These are phyloP conservation scores for Xiphorhynchus erythropygius DNA, from an alignment of 2,797 vertebrate species.

Conservation along the genomic window DNA sequence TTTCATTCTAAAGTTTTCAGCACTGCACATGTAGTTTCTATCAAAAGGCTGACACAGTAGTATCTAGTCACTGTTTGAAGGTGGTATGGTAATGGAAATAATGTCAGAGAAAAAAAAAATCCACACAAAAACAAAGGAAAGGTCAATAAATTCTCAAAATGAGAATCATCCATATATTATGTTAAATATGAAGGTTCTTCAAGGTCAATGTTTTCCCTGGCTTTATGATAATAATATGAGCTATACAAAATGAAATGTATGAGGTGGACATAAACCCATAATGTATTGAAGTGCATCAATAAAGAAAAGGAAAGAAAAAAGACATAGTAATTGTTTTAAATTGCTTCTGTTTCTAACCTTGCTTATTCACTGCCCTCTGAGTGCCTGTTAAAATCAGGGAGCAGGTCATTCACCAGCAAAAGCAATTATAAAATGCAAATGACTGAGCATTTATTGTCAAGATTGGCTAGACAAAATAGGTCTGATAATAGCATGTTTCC, in stretches of 20 bases:
- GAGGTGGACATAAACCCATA: neutral
- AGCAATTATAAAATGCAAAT: constrained; percentile 83
- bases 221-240: neutral
- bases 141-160: neutral
- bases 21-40: rapidly evolving
- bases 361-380: constrained; percentile 33
- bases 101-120: neutral
- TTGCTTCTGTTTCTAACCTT: constrained; percentile 19
- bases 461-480: constrained; percentile 74
- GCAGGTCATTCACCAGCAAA: constrained; percentile 58
- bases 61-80: neutral
- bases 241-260: neutral
- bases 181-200: neutral
- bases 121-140: neutral
- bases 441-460: constrained; percentile 72
- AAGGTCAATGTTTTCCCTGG: neutral
- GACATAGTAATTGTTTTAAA: constrained; percentile 23
- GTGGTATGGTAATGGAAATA: neutral
- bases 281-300: neutral
- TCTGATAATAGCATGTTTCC: constrained; percentile 68
- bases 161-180: neutral
- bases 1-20: neutral
- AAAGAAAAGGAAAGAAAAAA: neutral
- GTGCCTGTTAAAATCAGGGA: constrained; percentile 38
- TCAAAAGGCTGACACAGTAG: neutral